Base-by-base conservation (phyloP, 2,113 vertebrate species). In the Hippocampus barbouri region DNA sequence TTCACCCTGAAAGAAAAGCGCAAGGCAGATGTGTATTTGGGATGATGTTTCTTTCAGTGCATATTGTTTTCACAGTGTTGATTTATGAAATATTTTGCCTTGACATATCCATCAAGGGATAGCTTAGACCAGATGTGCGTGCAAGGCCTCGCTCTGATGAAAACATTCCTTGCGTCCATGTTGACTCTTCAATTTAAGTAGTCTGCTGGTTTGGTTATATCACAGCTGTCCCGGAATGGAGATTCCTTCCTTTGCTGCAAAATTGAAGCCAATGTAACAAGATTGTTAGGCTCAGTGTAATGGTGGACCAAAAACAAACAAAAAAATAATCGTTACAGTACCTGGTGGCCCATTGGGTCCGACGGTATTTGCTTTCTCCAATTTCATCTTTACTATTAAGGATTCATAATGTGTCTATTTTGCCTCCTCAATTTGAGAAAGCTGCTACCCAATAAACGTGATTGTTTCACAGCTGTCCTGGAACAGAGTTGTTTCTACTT, bases 381-480 rank as follows among this genome's bases (percentile, higher is more conserved):
- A 38, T 0, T 38, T 38, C 34, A 38, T 38, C 6, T 38, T 38
- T 38, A 38, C 34, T 1, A 38, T 38, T 38, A 1, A 38, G 34
- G 0, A 5, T 38, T 38, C 34, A 38, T 38, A 38, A 38, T 38
- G 21, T 9, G 34, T 75, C 49, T 74, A 51, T 71, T 47, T 57
- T 72, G 30, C 63, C 38, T 68, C 47, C 63, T 14, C 62, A 64
- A 45, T 21, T 68, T 61, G 40, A 12, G 54, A 27, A 75, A 56
- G 73, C 68, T 64, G 38, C 4, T 64, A 20, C 57, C 54, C 49
- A 25, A 66, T 51, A 74, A 63, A 71, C 66, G 45, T 72, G 25
- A 80, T 79, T 82, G 75, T 71, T 61, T 63, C 40, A 63, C 71
- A 79, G 78, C 80, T 79, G 78, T 61, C 16, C n/a, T 72, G 21